Evolutionary conservation across 2,888 invertebrate genomes (phyloP).

Genomic region (Yponomeuta plumbellus): DNA sequence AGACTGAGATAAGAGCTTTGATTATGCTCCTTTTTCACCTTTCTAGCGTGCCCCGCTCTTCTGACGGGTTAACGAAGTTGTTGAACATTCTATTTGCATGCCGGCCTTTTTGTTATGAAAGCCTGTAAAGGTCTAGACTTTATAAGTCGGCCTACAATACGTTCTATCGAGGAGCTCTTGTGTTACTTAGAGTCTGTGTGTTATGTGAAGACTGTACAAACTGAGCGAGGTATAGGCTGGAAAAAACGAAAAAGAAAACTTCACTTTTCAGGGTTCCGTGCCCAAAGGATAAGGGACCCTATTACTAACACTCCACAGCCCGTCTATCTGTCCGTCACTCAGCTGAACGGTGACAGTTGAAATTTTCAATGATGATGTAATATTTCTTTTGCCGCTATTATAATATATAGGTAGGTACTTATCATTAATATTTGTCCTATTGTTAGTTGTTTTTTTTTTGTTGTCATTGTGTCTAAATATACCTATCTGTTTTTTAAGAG

Average conservation of each 20-base stretch:
- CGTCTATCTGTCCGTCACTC: no score
- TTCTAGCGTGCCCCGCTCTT: conserved; percentile 43
- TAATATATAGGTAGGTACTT: no score
- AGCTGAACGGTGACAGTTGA: no score
- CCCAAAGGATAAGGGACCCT: no score
- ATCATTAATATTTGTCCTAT: no score
- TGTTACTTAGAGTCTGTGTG: neutral
- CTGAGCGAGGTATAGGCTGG: neutral
- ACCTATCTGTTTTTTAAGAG: no score
- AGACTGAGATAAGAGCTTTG: conserved; percentile 46
- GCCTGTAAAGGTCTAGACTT: neutral
- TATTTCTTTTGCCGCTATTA: no score
- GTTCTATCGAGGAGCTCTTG: neutral
- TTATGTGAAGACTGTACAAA: neutral
- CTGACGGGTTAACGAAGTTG: conserved; percentile 24
- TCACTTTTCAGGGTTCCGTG: no score
- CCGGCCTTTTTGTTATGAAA: conserved; percentile 7
- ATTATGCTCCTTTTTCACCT: conserved; percentile 37
- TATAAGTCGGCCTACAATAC: neutral
- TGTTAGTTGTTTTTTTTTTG: no score
- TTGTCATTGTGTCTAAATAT: no score
- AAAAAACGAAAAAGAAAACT: neutral
- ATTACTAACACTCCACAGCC: no score
- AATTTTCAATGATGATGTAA: no score
- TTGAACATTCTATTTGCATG: conserved; percentile 19